These are phyloP conservation scores for Archaeoteleia sp. DNA, from an alignment of 2,888 invertebrate genomes.

Conservation along the genomic window DNA sequence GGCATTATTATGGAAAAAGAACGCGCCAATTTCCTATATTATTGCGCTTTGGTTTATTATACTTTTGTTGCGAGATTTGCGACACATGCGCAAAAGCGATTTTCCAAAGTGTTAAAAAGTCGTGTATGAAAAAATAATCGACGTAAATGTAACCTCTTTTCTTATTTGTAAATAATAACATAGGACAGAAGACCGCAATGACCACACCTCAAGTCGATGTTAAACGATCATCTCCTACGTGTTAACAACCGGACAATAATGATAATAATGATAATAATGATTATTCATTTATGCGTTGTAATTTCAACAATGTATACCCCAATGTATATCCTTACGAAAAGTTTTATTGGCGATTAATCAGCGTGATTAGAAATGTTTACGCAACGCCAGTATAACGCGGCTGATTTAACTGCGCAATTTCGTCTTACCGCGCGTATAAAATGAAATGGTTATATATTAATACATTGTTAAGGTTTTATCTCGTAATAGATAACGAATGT, in stretches of 20 bases:
- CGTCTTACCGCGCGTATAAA: neutral
- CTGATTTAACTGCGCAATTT: constrained; percentile 1
- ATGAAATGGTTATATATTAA: neutral
- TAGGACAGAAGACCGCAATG: too few relatives aligned
- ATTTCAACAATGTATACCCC: neutral
- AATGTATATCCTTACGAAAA: too few relatives aligned
- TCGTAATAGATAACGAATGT: too few relatives aligned
- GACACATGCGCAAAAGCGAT: too few relatives aligned
- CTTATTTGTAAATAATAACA: too few relatives aligned
- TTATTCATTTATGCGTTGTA: neutral
- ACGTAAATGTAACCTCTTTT: too few relatives aligned
- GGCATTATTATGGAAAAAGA: constrained; percentile 71
- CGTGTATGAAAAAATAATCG: too few relatives aligned
- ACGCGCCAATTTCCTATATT: constrained; percentile 70
- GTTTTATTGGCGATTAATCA: neutral
- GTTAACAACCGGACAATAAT: too few relatives aligned
- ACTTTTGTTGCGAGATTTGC: constrained; percentile 65
- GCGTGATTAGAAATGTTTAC: neutral
- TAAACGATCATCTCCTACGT: too few relatives aligned
- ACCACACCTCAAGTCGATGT: too few relatives aligned
- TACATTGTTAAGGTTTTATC: neutral
- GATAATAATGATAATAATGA: neutral
- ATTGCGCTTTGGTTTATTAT: constrained; percentile 70
- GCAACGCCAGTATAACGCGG: neutral
- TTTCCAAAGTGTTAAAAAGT: too few relatives aligned